Evolutionary conservation across 2,797 vertebrate genomes (phyloP).

Genomic region (Linurgus olivaceus): DNA sequence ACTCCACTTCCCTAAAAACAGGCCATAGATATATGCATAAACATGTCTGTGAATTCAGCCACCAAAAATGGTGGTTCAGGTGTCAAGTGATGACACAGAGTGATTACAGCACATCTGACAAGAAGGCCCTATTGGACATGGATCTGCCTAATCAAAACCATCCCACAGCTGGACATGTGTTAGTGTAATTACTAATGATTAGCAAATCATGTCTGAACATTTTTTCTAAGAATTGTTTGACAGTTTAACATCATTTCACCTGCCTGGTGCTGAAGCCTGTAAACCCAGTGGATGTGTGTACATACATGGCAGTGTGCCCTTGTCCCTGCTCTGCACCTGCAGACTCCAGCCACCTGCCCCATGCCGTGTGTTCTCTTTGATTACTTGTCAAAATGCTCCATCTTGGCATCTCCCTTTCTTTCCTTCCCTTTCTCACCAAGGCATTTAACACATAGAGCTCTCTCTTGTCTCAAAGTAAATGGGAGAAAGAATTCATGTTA

Average conservation of each 20-base stretch:
- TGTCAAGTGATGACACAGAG: not conserved
- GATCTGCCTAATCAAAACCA: not conserved
- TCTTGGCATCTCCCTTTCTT: not conserved
- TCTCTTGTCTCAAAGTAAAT: not conserved
- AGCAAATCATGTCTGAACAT: not conserved
- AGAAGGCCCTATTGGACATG: not conserved
- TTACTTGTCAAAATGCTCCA: not conserved
- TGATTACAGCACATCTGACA: not conserved
- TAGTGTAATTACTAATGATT: not conserved
- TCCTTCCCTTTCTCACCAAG: not conserved
- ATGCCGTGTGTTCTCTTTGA: not conserved
- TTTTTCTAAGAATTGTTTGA: not conserved
- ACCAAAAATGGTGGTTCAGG: not conserved
- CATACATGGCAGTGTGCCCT: not conserved
- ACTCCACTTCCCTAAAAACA: not conserved
- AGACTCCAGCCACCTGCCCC: not conserved
- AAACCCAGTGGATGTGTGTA: not conserved
- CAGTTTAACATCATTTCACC: not conserved
- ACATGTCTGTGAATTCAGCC: not conserved
- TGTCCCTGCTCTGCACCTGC: not conserved
- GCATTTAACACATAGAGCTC: not conserved
- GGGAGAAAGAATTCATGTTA: not conserved
- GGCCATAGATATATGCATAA: accelerated
- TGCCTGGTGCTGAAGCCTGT: not conserved
- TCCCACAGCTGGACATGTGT: not conserved